Evolutionary conservation across 2,797 vertebrate species (phyloP).

Genomic region (Mormyrops boulengeri): DNA sequence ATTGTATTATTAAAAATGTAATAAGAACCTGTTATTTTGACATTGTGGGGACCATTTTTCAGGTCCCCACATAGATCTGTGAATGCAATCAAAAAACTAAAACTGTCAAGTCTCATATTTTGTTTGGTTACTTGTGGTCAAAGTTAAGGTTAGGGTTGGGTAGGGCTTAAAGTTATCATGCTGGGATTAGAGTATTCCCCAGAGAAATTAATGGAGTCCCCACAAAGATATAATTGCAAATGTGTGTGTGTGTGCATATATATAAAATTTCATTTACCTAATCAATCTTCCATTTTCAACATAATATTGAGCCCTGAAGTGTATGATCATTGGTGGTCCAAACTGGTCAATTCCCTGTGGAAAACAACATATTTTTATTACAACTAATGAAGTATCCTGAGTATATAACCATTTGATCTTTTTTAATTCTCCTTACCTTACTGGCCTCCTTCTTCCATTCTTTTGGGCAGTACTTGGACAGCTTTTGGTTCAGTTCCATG

Average conservation of each 20-base stretch:
- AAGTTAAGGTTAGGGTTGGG: background rate
- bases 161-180: background rate
- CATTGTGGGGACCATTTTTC: background rate
- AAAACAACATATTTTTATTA: background rate
- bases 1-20: background rate
- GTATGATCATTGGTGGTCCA: constrained; percentile 95
- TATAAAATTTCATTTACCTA: constrained; percentile 58
- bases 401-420: background rate
- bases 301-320: constrained; percentile 97
- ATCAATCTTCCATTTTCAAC: constrained; percentile 93
- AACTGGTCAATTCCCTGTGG: constrained; percentile 94
- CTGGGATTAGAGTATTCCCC: background rate
- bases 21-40: background rate
- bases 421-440: constrained; percentile 68
- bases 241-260: background rate
- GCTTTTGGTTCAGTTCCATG: constrained; percentile 94
- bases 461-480: constrained; percentile 98
- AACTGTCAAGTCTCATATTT: background rate
- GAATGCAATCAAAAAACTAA: background rate
- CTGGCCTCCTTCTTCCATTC: constrained; percentile 98
- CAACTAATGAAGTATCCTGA: background rate
- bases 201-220: background rate
- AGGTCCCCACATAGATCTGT: background rate
- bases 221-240: background rate
- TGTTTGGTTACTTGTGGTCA: background rate